Evolutionary conservation across 2,797 vertebrate species (phyloP).

Genomic region (Mormyrops boulengeri): DNA sequence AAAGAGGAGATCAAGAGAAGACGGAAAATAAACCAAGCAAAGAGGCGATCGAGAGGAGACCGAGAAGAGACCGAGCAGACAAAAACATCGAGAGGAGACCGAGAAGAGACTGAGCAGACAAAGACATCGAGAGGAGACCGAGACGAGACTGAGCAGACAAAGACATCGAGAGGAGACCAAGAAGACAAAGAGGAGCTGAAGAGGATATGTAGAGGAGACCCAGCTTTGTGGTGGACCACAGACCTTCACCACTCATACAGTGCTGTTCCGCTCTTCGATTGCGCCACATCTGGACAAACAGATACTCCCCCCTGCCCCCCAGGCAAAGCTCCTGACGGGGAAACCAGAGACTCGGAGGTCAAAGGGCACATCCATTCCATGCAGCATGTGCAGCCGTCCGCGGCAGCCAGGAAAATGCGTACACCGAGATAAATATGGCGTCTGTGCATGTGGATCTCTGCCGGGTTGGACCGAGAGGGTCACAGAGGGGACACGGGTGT

Average conservation of each 20-base stretch:
- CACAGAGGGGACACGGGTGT: neutral
- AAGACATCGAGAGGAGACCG: too few species aligned
- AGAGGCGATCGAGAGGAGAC: neutral
- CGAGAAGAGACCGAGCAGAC: neutral
- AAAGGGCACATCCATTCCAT: slow-evolving; percentile 10
- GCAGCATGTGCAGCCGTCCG: slow-evolving; percentile 2
- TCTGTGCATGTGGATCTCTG: neutral
- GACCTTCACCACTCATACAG: neutral
- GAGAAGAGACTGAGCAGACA: too few species aligned
- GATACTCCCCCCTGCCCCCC: neutral
- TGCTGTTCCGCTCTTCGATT: neutral
- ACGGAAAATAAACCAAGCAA: too few species aligned
- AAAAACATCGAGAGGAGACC: too few species aligned
- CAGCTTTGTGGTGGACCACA: neutral
- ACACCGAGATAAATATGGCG: neutral
- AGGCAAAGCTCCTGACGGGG: neutral
- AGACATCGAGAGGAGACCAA: too few species aligned
- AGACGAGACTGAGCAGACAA: too few species aligned
- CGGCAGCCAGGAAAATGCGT: neutral
- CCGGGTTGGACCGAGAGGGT: neutral
- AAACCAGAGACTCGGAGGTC: slow-evolving; percentile 3
- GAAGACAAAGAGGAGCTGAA: neutral
- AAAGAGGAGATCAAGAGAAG: neutral
- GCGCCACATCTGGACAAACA: neutral
- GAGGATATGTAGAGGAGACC: neutral